Conservation (phyloP, 2,113 vertebrate species). For the Gorsachius goisagi region DNA sequence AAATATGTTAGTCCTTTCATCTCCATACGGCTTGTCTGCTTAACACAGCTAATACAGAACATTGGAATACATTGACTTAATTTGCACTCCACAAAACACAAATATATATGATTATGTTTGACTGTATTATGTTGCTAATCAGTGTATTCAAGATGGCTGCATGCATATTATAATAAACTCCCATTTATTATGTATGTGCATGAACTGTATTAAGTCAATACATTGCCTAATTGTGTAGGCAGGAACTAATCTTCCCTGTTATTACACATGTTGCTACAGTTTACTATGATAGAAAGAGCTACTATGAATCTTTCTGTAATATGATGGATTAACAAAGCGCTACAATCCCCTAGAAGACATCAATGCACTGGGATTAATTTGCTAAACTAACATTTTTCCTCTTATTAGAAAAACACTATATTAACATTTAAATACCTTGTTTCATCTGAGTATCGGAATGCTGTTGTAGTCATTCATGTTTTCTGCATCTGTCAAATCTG, state of each 20-base stretch:
- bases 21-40: background rate
- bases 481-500: background rate
- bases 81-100: background rate
- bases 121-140: background rate
- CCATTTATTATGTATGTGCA: background rate
- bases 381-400: background rate
- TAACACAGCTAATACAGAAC: background rate
- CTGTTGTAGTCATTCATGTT: background rate
- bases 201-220: background rate
- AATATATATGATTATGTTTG: background rate
- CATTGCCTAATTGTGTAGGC: background rate
- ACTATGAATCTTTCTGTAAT: background rate
- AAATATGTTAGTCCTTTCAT: background rate
- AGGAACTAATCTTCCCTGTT: slow-evolving; percentile 14
- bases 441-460: background rate
- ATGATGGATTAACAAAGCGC: slow-evolving; percentile 1
- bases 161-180: background rate
- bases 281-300: background rate
- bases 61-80: background rate
- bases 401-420: background rate
- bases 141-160: background rate
- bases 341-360: background rate
- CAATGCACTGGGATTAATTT: background rate
- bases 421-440: slow-evolving; percentile 15
- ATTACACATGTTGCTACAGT: background rate